Conservation (phyloP, 2,888 invertebrate species). For the Napeogenes inachia region DNA sequence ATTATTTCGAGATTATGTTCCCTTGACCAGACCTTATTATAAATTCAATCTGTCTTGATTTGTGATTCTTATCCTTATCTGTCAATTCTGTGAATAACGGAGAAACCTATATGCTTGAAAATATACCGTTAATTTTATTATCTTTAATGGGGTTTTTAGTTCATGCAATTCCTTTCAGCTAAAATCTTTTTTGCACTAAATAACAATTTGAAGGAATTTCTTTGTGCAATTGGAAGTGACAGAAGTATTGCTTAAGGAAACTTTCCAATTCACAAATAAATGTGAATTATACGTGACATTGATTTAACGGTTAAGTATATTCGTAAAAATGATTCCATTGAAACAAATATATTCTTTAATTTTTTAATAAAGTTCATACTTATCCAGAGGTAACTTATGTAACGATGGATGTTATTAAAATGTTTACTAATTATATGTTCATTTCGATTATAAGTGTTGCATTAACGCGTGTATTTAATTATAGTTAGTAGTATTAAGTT, state of each 20-base stretch:
- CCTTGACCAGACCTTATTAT: slow-evolving; percentile 43
- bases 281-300: neutral
- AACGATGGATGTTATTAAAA: too few relatives aligned
- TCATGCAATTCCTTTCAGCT: slow-evolving; percentile 38
- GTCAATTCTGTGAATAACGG: slow-evolving; percentile 62
- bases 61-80: slow-evolving; percentile 65
- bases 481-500: too few relatives aligned
- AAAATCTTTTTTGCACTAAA: slow-evolving; percentile 32
- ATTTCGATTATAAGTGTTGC: too few relatives aligned
- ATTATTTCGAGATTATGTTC: neutral
- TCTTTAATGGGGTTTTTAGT: slow-evolving; percentile 61
- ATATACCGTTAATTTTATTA: slow-evolving; percentile 66
- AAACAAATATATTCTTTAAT: too few relatives aligned
- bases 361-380: too few relatives aligned
- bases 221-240: slow-evolving; percentile 14
- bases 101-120: slow-evolving; percentile 51
- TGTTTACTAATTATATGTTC: too few relatives aligned
- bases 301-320: neutral
- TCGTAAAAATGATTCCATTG: too few relatives aligned
- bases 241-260: slow-evolving; percentile 1
- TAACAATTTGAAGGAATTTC: slow-evolving; percentile 24
- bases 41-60: slow-evolving; percentile 56
- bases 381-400: too few relatives aligned
- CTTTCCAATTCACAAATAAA: neutral
- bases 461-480: too few relatives aligned